phyloP scores from a whole-genome alignment of 2,113 vertebrate genomes.

The Dipodomys ordii region DNA sequence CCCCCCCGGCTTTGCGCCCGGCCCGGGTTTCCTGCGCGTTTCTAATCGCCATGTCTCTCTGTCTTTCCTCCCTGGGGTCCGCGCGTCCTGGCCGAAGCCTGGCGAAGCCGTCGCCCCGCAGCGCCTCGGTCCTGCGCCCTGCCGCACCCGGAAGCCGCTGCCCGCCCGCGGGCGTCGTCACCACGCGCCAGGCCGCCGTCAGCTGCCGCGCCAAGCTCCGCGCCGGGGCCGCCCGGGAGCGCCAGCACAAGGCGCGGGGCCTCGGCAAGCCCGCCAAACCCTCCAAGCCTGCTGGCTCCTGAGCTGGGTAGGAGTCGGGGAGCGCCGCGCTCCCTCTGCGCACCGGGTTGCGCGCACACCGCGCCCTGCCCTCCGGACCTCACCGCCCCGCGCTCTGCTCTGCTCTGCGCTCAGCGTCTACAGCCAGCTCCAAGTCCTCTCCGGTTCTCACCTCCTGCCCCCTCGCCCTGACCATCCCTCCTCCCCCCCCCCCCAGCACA shows the following conservation, averaged over 20 bases:
- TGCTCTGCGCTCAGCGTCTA: background rate
- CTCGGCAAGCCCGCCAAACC: slow-evolving; percentile 39
- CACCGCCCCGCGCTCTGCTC: background rate
- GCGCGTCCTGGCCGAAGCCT: slow-evolving; percentile 74
- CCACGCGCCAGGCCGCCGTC: slow-evolving; percentile 79
- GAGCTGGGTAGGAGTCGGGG: background rate
- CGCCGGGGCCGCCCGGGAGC: slow-evolving; percentile 74
- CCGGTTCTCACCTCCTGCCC: background rate
- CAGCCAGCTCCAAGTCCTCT: accelerated
- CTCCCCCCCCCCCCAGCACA: background rate
- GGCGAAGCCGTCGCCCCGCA: slow-evolving; percentile 79
- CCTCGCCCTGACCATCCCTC: background rate
- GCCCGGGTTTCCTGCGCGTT: slow-evolving; percentile 10
- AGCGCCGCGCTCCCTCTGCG: background rate
- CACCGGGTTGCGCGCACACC: background rate
- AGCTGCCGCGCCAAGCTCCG: slow-evolving; percentile 78
- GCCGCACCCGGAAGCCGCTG: slow-evolving; percentile 70
- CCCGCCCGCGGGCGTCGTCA: slow-evolving; percentile 67
- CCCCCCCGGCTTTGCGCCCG: too few species aligned
- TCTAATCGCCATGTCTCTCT: slow-evolving; percentile 78
- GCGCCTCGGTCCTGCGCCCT: slow-evolving; percentile 71
- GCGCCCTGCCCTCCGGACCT: background rate
- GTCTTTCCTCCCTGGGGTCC: slow-evolving; percentile 78
- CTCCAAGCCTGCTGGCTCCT: background rate
- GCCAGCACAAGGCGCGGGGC: slow-evolving; percentile 69